Base-by-base conservation (phyloP, 2,888 invertebrate genomes). In the Trichogramma dendrolimi region DNA sequence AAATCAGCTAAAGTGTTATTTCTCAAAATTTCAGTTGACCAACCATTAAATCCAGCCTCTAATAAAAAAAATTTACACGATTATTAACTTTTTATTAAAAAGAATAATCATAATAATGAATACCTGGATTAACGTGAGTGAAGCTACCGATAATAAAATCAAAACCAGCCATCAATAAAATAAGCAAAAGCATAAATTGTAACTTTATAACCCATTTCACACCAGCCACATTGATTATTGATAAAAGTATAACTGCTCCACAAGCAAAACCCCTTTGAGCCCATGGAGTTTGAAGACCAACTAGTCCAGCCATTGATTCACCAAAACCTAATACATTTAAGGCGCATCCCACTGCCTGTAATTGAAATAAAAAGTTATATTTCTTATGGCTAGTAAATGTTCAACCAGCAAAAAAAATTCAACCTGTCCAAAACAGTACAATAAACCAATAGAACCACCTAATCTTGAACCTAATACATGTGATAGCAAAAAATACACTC, bases 141-240 rank as follows among this genome's bases (percentile, higher is more conserved):
- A 96, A 92, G 71, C 94, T 94, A 69, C 97, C 97, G 62, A 96
- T 91, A 80, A 92, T 87, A 79, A 98, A 96, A 81, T 97, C 96
- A 69, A 94, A 81, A 8, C 94, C 94, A 62, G 96, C 95, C 65
- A 95, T 80, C 58, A 95, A 83, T 62, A 98, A 84, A 60, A 96
- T 86, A 69, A 95, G 82, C 39, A 97, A 83, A 51, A 98, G 84
- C 43, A 91, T 81, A 81, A 97, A 94, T 77, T 98, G 97, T 59
- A 97, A 81, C 75, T 97, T 94, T 61, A 98, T 91, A 40, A 98
- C 96, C 96, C 96, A 97, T 79, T 96, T 96, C 0, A 98, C 96
- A 48, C 97, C 97, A 40, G 96, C 96, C 49, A 96, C 85, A 81
- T 98, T 97, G 69, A 97, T 95, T 65, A 90, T 87, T 60, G 94